Evolutionary conservation across 2,888 invertebrate species (phyloP), one percentile per base, ranked within the genome.

Genomic region (Odontocolon sp.): DNA sequence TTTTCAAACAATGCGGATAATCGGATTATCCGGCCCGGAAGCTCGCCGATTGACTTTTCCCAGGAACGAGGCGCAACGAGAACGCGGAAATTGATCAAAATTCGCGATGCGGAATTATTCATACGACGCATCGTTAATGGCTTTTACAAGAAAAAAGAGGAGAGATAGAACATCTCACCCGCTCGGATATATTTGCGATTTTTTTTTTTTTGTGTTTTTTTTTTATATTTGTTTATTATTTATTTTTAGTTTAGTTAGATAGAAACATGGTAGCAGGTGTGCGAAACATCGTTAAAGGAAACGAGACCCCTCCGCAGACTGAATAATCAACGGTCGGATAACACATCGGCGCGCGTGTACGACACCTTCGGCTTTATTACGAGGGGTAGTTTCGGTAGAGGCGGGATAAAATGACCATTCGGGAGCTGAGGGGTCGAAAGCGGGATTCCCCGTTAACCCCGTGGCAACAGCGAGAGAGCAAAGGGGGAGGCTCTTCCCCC

Each of bases 1-100:
- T 74, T 73, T 66, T 28, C 61, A 56, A 68, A 69, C 63, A 64
- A 64, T 64, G 63, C 64, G 68, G 64, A 59, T 54, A 66, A 75
- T 70, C 64, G 18, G 45, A 70, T 75, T 64, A 64, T 52, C 42
- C 59, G 42, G 36, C 6, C n/a, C 63, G 75, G 38, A 66, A 61
- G 31, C 52, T 75, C 11, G 52, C 52, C 70, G 59, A 75, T 70
- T 64, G 69, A 64, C 69, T 69, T 47, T 52, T 69, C 47, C 31
- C 50, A 45, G 45, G 6, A n/a, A 8, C 45, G 23, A 40, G 9
- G 23, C 18, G 3, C 9, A 6, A 33, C 21, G 8, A 5, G 11
- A 3, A 18, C 11, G 28, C 1, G 4, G 11, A 11, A 21, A 31
- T 21, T 33, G 16, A 52, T 28, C 52, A 14, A n/a, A 28, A 52